Evolutionary conservation across 2,113 vertebrate species (phyloP).

Genomic region (Taxidea taxus): DNA sequence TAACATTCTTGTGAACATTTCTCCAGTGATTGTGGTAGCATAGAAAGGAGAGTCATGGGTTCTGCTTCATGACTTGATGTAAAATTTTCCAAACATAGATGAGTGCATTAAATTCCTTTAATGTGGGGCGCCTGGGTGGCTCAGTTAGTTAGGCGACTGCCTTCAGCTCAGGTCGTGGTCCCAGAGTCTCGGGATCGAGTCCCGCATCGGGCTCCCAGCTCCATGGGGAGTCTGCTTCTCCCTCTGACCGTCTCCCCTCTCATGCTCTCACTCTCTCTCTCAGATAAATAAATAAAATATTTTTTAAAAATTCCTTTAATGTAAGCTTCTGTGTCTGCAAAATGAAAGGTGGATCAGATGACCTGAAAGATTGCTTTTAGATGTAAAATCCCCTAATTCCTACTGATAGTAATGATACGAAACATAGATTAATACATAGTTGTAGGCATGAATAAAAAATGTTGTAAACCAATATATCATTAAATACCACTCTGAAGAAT

Average conservation of each 20-base stretch:
- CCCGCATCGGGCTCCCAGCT: no score
- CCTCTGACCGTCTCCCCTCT: no score
- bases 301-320: background rate
- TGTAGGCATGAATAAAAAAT: background rate
- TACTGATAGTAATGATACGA: background rate
- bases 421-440: background rate
- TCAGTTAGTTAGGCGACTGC: no score
- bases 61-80: background rate
- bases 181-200: no score
- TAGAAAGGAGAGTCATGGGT: background rate
- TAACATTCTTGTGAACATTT: background rate
- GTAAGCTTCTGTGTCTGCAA: slow-evolving; percentile 12
- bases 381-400: background rate
- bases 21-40: background rate
- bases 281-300: no score
- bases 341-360: background rate
- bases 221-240: no score
- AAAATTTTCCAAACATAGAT: background rate
- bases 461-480: background rate
- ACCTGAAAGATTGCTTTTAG: background rate
- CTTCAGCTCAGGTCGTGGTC: no score
- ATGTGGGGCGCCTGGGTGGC: no score
- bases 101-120: background rate
- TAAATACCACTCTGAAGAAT: background rate
- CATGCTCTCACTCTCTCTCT: no score